phyloP scores from a whole-genome alignment of 2,797 vertebrate genomes.

The Gymnodraco acuticeps region DNA sequence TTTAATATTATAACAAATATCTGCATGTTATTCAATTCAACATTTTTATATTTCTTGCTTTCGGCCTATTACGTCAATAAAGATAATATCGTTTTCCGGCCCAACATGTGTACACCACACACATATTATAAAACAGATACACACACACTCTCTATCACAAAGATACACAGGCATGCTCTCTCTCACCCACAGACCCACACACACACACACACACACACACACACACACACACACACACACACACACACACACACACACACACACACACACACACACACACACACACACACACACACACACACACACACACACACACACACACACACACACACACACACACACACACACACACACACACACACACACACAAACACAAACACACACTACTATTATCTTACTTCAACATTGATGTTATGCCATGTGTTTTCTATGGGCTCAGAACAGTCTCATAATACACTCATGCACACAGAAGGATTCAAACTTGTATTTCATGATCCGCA shows the following conservation, averaged over 20 bases:
- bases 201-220: constrained; percentile 1
- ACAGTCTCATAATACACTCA: no score
- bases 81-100: background rate
- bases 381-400: constrained; percentile 43
- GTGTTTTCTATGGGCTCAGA: no score
- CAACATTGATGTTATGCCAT: constrained; percentile 37
- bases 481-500: no score
- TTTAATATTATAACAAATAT: background rate
- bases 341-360: constrained; percentile 14
- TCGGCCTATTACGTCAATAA: background rate
- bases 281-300: constrained; percentile 12
- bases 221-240: constrained; percentile 12
- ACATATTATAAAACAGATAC: background rate
- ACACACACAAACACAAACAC: constrained; percentile 11
- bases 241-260: constrained; percentile 16
- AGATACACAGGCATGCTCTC: background rate
- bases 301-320: constrained; percentile 16
- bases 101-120: constrained; percentile 9
- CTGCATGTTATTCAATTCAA: background rate
- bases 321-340: constrained; percentile 1
- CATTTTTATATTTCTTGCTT: background rate
- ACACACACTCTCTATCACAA: background rate
- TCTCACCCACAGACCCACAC: background rate
- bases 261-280: constrained; percentile 1
- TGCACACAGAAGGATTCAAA: no score